Evolutionary conservation across 2,113 vertebrate genomes (phyloP).

Genomic region (Clarias batrachus): DNA sequence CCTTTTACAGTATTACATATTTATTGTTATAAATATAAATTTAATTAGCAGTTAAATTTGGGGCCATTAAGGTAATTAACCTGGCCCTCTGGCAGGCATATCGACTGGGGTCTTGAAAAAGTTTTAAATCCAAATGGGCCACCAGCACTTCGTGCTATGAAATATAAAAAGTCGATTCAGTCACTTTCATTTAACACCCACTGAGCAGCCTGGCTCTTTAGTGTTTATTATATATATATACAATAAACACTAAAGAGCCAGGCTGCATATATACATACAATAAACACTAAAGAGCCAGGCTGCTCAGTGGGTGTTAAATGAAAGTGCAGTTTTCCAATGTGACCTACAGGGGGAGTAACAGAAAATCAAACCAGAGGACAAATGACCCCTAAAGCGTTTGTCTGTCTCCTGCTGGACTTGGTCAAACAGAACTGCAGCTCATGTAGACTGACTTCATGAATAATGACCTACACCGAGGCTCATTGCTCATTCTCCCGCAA

Average conservation of each 20-base stretch:
- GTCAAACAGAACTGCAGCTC: slow-evolving; percentile 26
- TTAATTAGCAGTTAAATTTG: neutral
- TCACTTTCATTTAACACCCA: too few species aligned
- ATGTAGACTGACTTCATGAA: neutral
- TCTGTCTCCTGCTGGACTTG: slow-evolving; percentile 32
- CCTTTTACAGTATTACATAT: too few species aligned
- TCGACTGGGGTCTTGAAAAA: neutral
- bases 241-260: too few species aligned
- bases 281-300: neutral
- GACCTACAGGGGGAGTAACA: slow-evolving; percentile 75
- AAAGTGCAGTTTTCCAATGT: slow-evolving; percentile 62
- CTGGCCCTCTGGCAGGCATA: neutral
- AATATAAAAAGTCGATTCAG: neutral
- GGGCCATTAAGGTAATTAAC: neutral
- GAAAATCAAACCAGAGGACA: slow-evolving; percentile 35
- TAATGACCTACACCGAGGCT: neutral
- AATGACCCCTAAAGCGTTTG: neutral
- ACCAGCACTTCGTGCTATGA: neutral
- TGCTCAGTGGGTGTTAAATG: neutral
- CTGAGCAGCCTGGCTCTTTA: too few species aligned
- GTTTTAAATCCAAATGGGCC: neutral
- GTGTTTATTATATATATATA: too few species aligned
- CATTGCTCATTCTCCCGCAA: neutral
- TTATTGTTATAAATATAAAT: neutral
- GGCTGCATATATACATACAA: too few species aligned